phyloP scores from a whole-genome alignment of 2,888 invertebrate species.

The Stenchaetothrips biformis region DNA sequence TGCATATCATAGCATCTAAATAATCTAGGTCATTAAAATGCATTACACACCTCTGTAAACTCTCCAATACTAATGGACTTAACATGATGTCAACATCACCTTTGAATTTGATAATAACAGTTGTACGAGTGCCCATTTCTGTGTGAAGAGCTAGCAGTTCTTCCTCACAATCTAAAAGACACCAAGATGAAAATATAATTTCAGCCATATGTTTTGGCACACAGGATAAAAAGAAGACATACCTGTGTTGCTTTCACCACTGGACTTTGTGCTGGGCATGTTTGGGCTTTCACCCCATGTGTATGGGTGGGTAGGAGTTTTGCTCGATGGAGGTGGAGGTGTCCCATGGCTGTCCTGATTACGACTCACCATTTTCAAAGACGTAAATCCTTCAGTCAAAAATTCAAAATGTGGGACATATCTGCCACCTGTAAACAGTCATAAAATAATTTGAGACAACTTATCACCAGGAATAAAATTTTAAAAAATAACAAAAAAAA shows the following conservation, averaged over 20 bases:
- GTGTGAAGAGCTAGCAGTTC: constrained; percentile 52
- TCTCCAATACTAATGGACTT: constrained; percentile 80
- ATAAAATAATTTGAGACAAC: neutral
- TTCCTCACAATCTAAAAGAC: constrained; percentile 46
- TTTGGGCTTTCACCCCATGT: constrained; percentile 51
- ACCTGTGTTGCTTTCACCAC: neutral
- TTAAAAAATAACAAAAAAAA: constrained; percentile 40
- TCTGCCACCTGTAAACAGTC: constrained; percentile 51
- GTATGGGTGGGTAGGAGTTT: constrained; percentile 58
- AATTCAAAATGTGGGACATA: constrained; percentile 68
- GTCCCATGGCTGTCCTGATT: constrained; percentile 45
- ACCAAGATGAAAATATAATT: neutral
- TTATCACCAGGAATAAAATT: constrained; percentile 42
- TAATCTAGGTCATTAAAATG: constrained; percentile 10
- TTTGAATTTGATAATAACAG: constrained; percentile 79
- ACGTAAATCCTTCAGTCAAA: constrained; percentile 61
- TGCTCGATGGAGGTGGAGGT: constrained; percentile 49
- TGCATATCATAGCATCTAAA: neutral
- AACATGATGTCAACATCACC: constrained; percentile 89
- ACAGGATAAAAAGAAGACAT: neutral
- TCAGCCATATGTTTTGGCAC: neutral
- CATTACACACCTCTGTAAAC: constrained; percentile 60
- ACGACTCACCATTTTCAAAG: constrained; percentile 58
- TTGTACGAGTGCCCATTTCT: constrained; percentile 64
- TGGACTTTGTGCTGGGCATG: neutral